Conservation (phyloP, 2,113 vertebrate species). For the Oreochromis niloticus region DNA sequence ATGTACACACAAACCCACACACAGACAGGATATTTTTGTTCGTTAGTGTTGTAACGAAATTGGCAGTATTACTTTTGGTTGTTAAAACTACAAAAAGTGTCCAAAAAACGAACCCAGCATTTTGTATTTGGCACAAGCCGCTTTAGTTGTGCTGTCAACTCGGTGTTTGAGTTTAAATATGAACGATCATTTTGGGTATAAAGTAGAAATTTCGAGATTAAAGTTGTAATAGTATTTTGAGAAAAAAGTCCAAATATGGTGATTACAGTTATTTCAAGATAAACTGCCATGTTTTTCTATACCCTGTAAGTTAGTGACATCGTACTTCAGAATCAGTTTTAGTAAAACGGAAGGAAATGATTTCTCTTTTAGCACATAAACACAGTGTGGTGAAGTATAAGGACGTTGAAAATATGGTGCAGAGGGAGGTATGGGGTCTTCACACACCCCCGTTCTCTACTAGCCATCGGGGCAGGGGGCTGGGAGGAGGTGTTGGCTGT, state of each 20-base stretch:
- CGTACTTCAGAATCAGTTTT: neutral
- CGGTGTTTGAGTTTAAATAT: neutral
- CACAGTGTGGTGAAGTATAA: neutral
- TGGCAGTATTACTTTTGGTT: neutral
- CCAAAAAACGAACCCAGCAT: rapidly evolving
- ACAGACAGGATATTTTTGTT: rapidly evolving
- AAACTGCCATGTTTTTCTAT: neutral
- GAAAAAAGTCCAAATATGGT: neutral
- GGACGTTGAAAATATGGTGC: neutral
- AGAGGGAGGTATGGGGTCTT: no score
- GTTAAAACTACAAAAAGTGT: neutral
- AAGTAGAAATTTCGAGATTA: neutral
- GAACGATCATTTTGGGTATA: neutral
- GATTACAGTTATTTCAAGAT: neutral
- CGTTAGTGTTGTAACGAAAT: rapidly evolving
- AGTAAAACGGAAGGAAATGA: neutral
- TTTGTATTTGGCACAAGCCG: neutral
- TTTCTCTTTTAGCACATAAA: neutral
- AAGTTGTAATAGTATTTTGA: neutral
- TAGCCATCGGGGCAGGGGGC: no score
- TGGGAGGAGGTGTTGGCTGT: no score
- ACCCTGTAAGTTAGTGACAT: neutral
- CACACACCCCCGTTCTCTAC: no score
- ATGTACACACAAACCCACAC: neutral
- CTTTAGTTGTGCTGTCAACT: neutral